A percentile compares a stretch with the other conserved stretches of the same genome.
These are phyloP conservation scores for Drosophila acutilabella DNA, from an alignment of 2,888 invertebrate species.

Conservation along the genomic window DNA sequence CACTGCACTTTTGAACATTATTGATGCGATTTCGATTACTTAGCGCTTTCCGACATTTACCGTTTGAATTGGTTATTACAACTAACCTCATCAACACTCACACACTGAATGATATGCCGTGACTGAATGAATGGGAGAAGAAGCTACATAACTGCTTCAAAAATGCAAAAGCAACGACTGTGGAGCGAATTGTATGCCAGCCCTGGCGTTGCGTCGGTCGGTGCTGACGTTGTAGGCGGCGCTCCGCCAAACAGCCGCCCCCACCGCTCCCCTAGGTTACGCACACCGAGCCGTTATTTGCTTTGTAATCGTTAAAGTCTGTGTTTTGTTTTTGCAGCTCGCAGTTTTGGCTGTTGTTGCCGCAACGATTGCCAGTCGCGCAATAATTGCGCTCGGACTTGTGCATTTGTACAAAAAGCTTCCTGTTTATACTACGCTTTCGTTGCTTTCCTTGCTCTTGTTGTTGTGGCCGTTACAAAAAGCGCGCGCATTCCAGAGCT, in stretches of 20 bases:
- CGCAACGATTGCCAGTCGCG: constrained; percentile 72
- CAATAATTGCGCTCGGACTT: constrained; percentile 69
- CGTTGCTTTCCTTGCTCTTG: constrained; percentile 22
- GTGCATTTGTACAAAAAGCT: constrained; percentile 75
- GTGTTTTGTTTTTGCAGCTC: constrained; percentile 60
- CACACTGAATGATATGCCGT: constrained; percentile 72
- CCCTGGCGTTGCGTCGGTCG: constrained; percentile 51
- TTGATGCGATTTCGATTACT: constrained; percentile 2
- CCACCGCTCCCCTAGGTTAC: constrained; percentile 9
- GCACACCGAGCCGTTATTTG: constrained; percentile 46
- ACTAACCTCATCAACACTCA: constrained; percentile 78
- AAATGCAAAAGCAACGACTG: constrained; percentile 49
- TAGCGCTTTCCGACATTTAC: constrained; percentile 19
- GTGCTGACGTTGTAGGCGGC: constrained; percentile 41
- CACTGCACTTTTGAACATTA: constrained; percentile 49
- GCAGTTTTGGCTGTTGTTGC: constrained; percentile 66
- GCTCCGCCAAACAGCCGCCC: constrained; percentile 5
- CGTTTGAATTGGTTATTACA: constrained; percentile 53
- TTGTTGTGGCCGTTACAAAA: constrained; percentile 46
- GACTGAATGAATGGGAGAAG: constrained; percentile 66
- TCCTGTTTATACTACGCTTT: constrained; percentile 62
- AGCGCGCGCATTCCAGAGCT: constrained; percentile 75
- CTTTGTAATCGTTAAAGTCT: constrained; percentile 46
- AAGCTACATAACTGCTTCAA: constrained; percentile 35
- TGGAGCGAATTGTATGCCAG: constrained; percentile 38